These are phyloP conservation scores for Subanguina moxae DNA, from an alignment of 1,140 invertebrate genomes.

Conservation along the genomic window DNA sequence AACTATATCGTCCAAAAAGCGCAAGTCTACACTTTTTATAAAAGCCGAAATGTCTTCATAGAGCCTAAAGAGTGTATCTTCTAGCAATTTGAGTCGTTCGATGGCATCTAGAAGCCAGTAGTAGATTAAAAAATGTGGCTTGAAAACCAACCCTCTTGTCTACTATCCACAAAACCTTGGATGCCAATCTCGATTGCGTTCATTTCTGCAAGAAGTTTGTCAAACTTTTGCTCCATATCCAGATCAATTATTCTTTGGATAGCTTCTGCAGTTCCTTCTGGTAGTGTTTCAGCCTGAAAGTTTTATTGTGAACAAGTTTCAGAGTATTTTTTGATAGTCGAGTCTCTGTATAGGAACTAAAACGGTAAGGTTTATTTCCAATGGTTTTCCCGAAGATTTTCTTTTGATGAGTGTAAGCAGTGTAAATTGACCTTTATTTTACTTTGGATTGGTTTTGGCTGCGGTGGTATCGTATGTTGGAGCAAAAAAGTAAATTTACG, in stretches of 20 bases:
- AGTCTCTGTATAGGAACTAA: no score
- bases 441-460: no score
- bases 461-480: no score
- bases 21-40: constrained; percentile 24
- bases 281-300: constrained; percentile 13
- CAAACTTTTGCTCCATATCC: constrained; percentile 20
- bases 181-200: constrained; percentile 3
- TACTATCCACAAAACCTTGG: constrained; percentile 14
- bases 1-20: constrained; percentile 26
- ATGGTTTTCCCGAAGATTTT: no score
- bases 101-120: constrained; percentile 16
- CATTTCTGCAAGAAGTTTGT: constrained; percentile 4
- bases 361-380: no score
- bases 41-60: constrained; percentile 21
- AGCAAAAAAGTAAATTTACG: no score
- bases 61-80: constrained; percentile 16
- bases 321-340: no score
- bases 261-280: constrained; percentile 5
- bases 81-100: constrained; percentile 17
- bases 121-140: not conserved
- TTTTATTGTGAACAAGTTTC: no score
- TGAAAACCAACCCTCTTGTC: constrained; percentile 6
- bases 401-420: no score
- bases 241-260: constrained; percentile 12
- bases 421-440: no score